These are phyloP conservation scores for Epicauta chinensis DNA, from an alignment of 1,140 invertebrate species.

Conservation along the genomic window DNA sequence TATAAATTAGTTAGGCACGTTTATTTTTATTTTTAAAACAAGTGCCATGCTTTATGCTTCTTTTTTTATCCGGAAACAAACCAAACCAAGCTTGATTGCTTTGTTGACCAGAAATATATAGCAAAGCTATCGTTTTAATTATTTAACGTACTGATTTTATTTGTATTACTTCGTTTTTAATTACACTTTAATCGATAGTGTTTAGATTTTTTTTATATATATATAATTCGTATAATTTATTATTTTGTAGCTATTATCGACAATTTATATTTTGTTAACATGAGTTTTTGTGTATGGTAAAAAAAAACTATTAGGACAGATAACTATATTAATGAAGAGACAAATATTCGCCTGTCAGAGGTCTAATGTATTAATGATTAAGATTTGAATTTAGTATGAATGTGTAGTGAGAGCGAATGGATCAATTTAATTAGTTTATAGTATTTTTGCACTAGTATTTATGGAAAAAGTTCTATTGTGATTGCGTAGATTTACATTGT, in stretches of 20 bases:
- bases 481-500: constrained; percentile 36
- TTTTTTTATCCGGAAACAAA: too few species aligned
- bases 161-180: not conserved
- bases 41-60: too few species aligned
- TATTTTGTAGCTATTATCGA: not conserved
- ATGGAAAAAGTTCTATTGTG: constrained; percentile 33
- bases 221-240: not conserved
- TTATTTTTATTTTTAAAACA: too few species aligned
- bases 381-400: too few species aligned
- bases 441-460: constrained; percentile 43
- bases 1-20: too few species aligned
- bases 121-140: too few species aligned
- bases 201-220: too few species aligned
- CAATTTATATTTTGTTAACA: constrained; percentile 11
- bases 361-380: constrained; percentile 12
- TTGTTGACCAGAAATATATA: not conserved
- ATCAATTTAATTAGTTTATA: constrained; percentile 33
- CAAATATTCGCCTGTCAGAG: constrained; percentile 13
- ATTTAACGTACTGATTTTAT: too few species aligned
- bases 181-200: not conserved
- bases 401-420: not conserved
- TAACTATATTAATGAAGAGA: constrained; percentile 19
- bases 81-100: not conserved
- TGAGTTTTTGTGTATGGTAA: constrained; percentile 5
- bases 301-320: constrained; percentile 8